These are phyloP conservation scores for Holothuria glaberrima DNA, from an alignment of 35 echinoderm and acorn worm genomes.

Conservation along the genomic window DNA sequence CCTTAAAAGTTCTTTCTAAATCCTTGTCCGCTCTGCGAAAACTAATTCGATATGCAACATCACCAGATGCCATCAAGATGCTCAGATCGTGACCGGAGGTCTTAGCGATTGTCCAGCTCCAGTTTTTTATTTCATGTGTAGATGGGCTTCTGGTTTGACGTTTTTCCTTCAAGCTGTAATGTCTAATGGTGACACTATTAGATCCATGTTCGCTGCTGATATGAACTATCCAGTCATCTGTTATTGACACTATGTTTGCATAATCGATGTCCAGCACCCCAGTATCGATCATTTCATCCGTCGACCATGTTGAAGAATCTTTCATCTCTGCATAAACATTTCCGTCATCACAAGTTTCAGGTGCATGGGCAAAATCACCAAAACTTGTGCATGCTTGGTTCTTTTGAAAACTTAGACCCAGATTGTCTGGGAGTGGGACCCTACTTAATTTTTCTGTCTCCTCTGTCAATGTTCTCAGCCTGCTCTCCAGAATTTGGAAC, in stretches of 20 bases:
- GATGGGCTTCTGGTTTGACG: background rate
- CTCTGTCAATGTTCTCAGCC: background rate
- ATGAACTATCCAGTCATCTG: constrained; percentile 37
- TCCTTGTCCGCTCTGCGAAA: constrained; percentile 6
- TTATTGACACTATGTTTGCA: constrained; percentile 25
- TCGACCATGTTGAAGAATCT: background rate
- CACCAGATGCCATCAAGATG: constrained; percentile 23
- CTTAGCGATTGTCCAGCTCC: constrained; percentile 11
- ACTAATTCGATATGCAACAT: constrained; percentile 30
- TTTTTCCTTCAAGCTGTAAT: background rate
- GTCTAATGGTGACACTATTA: background rate
- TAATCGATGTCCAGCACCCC: background rate
- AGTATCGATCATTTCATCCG: background rate
- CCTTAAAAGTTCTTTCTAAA: background rate
- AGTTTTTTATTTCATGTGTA: background rate
- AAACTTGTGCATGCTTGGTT: background rate
- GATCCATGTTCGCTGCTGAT: constrained; percentile 21
- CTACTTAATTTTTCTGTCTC: background rate
- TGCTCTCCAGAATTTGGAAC: background rate
- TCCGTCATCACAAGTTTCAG: background rate
- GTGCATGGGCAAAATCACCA: background rate
- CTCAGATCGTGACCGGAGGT: constrained; percentile 31
- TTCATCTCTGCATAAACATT: background rate
- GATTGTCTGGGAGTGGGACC: background rate
- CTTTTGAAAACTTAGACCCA: background rate